Evolutionary conservation across 2,797 vertebrate species (phyloP).

Genomic region (Sparus aurata): DNA sequence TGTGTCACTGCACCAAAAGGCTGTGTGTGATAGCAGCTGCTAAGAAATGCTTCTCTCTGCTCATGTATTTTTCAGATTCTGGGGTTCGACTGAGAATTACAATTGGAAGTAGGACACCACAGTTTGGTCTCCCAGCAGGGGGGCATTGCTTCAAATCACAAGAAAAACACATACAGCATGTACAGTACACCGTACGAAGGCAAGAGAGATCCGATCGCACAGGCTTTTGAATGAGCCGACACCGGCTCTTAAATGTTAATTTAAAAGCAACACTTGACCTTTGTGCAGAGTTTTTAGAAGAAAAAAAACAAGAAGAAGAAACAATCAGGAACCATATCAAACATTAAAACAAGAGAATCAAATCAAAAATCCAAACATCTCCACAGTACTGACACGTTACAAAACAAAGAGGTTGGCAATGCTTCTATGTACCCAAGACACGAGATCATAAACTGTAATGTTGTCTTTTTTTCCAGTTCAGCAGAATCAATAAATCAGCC

Average conservation of each 20-base stretch:
- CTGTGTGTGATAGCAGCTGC: constrained; percentile 68
- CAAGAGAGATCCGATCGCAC: constrained; percentile 29
- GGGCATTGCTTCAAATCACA: constrained; percentile 56
- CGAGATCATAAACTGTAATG: constrained; percentile 50
- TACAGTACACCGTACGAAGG: constrained; percentile 50
- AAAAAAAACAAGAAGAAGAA: constrained; percentile 36
- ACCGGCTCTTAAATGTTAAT: constrained; percentile 34
- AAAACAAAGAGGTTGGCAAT: constrained; percentile 77
- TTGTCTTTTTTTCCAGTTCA: constrained; percentile 54
- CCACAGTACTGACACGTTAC: constrained; percentile 81
- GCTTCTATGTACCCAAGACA: constrained; percentile 70
- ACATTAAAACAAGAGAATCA: constrained; percentile 56
- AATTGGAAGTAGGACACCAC: constrained; percentile 64
- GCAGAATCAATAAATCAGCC: constrained; percentile 64
- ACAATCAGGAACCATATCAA: constrained; percentile 70
- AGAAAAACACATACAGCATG: constrained; percentile 59
- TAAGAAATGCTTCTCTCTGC: constrained; percentile 54
- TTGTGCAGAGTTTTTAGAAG: constrained; percentile 69
- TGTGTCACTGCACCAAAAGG: constrained; percentile 68
- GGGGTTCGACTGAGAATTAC: constrained; percentile 64
- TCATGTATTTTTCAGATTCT: constrained; percentile 72
- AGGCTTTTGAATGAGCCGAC: constrained; percentile 50
- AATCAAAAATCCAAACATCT: constrained; percentile 69
- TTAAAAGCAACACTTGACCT: constrained; percentile 83
- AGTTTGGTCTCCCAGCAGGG: constrained; percentile 49